Conservation (phyloP, 1,140 invertebrate genomes). For the Teleogryllus occipitalis region DNA sequence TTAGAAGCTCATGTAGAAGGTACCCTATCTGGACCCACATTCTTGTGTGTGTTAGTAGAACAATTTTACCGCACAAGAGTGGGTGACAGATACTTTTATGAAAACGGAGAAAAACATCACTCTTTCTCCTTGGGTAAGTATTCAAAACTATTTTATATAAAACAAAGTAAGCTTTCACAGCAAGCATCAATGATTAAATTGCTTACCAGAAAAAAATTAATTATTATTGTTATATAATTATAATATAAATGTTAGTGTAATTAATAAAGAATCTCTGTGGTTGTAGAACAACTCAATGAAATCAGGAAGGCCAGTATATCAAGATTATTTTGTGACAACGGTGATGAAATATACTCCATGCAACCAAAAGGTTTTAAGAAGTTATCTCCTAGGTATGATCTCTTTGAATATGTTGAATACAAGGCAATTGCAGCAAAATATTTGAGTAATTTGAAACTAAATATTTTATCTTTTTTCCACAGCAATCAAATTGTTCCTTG, state of each 20-base stretch:
- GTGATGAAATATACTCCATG: constrained; percentile 61
- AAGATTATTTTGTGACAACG: constrained; percentile 80
- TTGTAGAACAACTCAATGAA: constrained; percentile 72
- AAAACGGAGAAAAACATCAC: constrained; percentile 54
- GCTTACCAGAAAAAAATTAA: background rate
- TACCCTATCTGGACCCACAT: constrained; percentile 80
- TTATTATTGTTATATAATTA: background rate
- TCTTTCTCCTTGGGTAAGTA: constrained; percentile 64
- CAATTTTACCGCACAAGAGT: constrained; percentile 80
- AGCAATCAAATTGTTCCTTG: constrained; percentile 61
- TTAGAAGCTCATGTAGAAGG: constrained; percentile 68
- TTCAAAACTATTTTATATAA: background rate
- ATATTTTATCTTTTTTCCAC: constrained; percentile 31
- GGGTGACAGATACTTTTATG: constrained; percentile 76
- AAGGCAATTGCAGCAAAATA: background rate
- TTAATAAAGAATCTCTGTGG: constrained; percentile 20
- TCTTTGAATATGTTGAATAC: constrained; percentile 21
- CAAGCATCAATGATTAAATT: background rate
- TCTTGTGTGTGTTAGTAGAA: constrained; percentile 79
- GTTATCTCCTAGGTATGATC: constrained; percentile 47
- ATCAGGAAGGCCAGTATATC: constrained; percentile 76
- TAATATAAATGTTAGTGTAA: background rate
- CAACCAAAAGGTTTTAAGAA: constrained; percentile 57
- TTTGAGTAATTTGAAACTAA: background rate
- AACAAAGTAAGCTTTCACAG: background rate